Evolutionary conservation across 2,888 invertebrate genomes (phyloP).

Genomic region (Emesis russula): DNA sequence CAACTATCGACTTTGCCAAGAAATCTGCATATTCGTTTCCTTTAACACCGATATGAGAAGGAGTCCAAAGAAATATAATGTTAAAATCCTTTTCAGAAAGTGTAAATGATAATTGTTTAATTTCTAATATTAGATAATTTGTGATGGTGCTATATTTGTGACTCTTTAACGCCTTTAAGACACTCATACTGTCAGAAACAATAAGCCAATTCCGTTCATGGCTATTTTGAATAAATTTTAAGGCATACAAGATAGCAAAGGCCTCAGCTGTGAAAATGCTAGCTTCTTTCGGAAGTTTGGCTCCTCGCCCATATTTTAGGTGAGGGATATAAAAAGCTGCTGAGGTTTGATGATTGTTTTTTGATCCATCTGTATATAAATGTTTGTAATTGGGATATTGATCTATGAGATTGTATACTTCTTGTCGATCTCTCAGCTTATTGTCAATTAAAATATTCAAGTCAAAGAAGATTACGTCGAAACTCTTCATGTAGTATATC

Average conservation of each 20-base stretch:
- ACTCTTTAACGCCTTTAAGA: constrained; percentile 37
- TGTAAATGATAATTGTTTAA: constrained; percentile 16
- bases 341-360: constrained; percentile 34
- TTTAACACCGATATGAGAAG: constrained; percentile 36
- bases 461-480: background rate
- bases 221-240: constrained; percentile 7
- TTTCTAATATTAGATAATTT: constrained; percentile 48
- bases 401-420: constrained; percentile 33
- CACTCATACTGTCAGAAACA: constrained; percentile 55
- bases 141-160: constrained; percentile 26
- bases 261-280: constrained; percentile 51
- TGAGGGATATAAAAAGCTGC: constrained; percentile 44
- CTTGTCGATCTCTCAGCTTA: constrained; percentile 34
- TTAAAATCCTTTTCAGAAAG: background rate
- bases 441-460: constrained; percentile 30
- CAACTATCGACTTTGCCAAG: constrained; percentile 49
- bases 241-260: constrained; percentile 31
- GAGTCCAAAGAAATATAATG: constrained; percentile 42
- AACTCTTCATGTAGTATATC: background rate
- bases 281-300: constrained; percentile 10
- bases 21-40: constrained; percentile 55
- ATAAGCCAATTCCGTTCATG: constrained; percentile 46
- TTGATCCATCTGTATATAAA: constrained; percentile 57
- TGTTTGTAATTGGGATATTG: constrained; percentile 28
- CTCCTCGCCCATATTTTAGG: constrained; percentile 26